phyloP scores from a whole-genome alignment of 2,888 invertebrate genomes.

The Eupithecia insigniata region DNA sequence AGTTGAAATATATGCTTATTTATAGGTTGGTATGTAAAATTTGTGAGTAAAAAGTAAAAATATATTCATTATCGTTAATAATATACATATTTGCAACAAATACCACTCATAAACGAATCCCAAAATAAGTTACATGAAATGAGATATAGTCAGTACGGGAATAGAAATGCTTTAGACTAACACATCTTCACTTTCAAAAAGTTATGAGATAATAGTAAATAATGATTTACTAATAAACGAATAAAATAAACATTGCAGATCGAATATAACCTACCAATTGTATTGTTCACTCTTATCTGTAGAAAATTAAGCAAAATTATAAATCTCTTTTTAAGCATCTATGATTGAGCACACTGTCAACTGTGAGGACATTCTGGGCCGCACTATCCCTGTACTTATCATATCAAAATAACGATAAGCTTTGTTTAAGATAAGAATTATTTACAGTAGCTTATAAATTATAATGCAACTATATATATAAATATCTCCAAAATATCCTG shows the following conservation, averaged over 20 bases:
- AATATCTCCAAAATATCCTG: constrained; percentile 36
- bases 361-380: not conserved
- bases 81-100: too few relatives aligned
- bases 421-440: constrained; percentile 52
- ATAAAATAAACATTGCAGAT: not conserved
- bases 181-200: not conserved
- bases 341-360: not conserved
- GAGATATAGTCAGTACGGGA: too few relatives aligned
- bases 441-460: constrained; percentile 42
- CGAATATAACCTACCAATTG: not conserved
- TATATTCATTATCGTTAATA: too few relatives aligned
- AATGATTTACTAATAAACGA: not conserved
- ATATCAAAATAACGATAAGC: constrained; percentile 53
- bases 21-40: not conserved
- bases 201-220: not conserved
- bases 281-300: not conserved
- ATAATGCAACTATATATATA: too few relatives aligned
- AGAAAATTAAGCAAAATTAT: not conserved
- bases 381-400: constrained; percentile 40
- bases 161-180: too few relatives aligned
- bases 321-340: too few relatives aligned
- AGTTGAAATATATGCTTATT: not conserved
- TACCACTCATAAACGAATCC: too few relatives aligned
- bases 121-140: too few relatives aligned
- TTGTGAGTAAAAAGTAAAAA: too few relatives aligned